These are phyloP conservation scores for Drosophila neonasuta DNA, from an alignment of 2,888 invertebrate genomes.

Conservation along the genomic window DNA sequence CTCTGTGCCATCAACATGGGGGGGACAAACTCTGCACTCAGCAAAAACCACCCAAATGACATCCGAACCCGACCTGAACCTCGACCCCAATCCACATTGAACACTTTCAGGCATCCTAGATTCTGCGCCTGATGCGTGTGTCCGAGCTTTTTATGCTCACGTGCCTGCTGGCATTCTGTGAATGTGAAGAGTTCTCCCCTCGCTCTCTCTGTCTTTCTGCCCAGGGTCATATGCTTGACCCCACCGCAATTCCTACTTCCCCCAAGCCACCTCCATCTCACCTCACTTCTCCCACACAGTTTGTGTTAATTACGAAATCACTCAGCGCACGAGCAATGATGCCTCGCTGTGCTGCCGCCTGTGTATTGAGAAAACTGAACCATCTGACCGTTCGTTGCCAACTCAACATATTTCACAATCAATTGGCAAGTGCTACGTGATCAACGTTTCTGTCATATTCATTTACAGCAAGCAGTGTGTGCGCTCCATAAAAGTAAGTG, in stretches of 20 bases:
- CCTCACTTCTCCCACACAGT: constrained; percentile 30
- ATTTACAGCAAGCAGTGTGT: neutral
- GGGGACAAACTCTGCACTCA: constrained; percentile 48
- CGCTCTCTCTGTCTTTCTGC: neutral
- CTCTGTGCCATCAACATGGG: constrained; percentile 43
- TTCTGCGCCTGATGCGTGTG: constrained; percentile 50
- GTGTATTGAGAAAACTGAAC: constrained; percentile 35
- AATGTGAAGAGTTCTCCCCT: constrained; percentile 21
- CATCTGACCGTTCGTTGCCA: constrained; percentile 39
- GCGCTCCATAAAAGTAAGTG: constrained; percentile 16
- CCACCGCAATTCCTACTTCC: neutral
- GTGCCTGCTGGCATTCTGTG: constrained; percentile 45
- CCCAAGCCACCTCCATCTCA: neutral
- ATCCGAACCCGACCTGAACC: constrained; percentile 9
- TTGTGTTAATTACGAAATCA: constrained; percentile 76
- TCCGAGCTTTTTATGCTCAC: constrained; percentile 57
- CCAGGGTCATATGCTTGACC: constrained; percentile 21
- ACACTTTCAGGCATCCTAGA: constrained; percentile 16
- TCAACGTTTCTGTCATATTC: constrained; percentile 43
- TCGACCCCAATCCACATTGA: constrained; percentile 11
- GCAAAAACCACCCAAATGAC: constrained; percentile 26
- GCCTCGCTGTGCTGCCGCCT: constrained; percentile 12
- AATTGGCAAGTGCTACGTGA: constrained; percentile 64
- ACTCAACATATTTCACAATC: constrained; percentile 66
- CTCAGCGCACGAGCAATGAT: constrained; percentile 46